Evolutionary conservation across 2,113 vertebrate species (phyloP).

Genomic region (Chrysemys picta): DNA sequence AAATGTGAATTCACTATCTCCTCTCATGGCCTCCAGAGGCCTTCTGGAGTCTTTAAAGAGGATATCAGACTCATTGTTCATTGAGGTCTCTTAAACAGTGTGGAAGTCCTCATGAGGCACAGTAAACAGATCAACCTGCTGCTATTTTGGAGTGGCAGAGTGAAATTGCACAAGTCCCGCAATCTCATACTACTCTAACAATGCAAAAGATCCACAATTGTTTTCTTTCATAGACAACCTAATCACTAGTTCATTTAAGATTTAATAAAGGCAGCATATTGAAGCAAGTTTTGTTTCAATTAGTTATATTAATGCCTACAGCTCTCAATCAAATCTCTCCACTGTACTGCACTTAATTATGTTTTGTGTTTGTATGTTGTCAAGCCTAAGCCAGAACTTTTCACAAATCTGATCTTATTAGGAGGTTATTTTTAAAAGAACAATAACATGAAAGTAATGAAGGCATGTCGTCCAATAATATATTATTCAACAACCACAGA

Average conservation of each 20-base stretch:
- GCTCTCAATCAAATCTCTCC: slow-evolving; percentile 47
- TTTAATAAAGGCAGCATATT: slow-evolving; percentile 33
- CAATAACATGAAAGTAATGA: slow-evolving; percentile 58
- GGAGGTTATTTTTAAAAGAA: slow-evolving; percentile 47
- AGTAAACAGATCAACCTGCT: neutral
- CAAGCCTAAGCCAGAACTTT: slow-evolving; percentile 53
- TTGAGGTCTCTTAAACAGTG: neutral
- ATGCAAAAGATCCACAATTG: neutral
- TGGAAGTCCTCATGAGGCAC: neutral
- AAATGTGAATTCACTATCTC: neutral
- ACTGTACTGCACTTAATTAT: slow-evolving; percentile 43
- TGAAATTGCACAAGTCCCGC: neutral
- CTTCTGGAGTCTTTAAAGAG: neutral
- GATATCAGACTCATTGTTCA: neutral
- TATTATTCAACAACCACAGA: slow-evolving; percentile 63
- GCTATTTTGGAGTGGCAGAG: neutral
- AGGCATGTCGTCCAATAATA: slow-evolving; percentile 60
- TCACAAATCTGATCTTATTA: slow-evolving; percentile 61
- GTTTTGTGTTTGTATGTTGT: slow-evolving; percentile 55
- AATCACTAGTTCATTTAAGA: slow-evolving; percentile 17
- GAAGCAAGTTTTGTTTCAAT: slow-evolving; percentile 39
- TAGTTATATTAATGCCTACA: slow-evolving; percentile 57
- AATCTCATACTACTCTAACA: neutral
- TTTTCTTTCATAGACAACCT: slow-evolving; percentile 30
- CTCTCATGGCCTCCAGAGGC: neutral